Conservation (phyloP, 2,797 vertebrate genomes). For the Zalophus californianus region DNA sequence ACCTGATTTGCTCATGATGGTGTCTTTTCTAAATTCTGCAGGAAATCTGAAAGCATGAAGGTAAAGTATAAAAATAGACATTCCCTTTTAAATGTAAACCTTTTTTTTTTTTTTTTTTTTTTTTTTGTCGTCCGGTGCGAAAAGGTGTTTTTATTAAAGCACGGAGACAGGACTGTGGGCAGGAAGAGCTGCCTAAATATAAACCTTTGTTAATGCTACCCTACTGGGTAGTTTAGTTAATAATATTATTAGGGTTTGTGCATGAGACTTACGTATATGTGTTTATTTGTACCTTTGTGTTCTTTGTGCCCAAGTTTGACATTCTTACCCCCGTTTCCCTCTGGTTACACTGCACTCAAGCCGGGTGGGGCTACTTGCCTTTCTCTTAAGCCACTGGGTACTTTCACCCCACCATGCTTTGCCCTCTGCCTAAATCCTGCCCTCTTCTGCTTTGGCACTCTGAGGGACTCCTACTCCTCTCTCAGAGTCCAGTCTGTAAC, state of each 20-base stretch:
- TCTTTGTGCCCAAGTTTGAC: not conserved
- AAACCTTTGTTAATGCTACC: not conserved
- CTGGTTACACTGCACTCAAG: not conserved
- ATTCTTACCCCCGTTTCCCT: not conserved
- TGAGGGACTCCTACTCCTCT: not conserved
- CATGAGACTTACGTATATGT: not conserved
- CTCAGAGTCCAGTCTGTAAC: not conserved
- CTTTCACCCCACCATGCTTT: not conserved
- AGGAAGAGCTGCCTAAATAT: not conserved
- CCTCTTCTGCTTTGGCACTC: not conserved
- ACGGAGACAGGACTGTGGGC: not conserved
- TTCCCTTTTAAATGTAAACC: conserved; percentile 3
- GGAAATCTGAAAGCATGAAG: not conserved
- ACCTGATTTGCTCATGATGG: not conserved
- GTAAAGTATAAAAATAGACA: not conserved
- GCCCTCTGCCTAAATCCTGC: not conserved
- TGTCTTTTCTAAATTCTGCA: conserved; percentile 2
- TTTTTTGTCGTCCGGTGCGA: not conserved
- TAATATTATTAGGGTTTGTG: not conserved
- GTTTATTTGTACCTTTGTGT: not conserved
- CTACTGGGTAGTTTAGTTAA: not conserved
- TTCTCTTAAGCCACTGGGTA: not conserved
- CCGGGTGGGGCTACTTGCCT: not conserved
- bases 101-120: not conserved
- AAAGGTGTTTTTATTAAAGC: not conserved